A percentile compares a stretch with the other conserved stretches of the same genome.
These are phyloP conservation scores for Saimiri boliviensis DNA, from an alignment of 2,113 vertebrate genomes.

Conservation along the genomic window DNA sequence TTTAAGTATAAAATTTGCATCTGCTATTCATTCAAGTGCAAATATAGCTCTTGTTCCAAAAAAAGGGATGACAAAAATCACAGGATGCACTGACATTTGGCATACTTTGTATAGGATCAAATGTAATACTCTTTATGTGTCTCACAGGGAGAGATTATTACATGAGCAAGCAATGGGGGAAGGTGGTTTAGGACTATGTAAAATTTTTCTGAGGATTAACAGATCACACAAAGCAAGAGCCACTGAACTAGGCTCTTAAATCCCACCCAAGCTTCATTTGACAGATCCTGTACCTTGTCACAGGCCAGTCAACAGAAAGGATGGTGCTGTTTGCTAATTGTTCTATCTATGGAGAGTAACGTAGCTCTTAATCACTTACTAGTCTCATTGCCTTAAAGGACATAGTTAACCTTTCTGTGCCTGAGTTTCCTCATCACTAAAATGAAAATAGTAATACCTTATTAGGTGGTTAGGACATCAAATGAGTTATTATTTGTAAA, in stretches of 20 bases:
- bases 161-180: neutral
- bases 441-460: neutral
- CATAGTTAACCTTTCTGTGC: neutral
- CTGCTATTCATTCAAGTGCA: neutral
- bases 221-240: neutral
- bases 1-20: slow-evolving; percentile 14
- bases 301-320: neutral
- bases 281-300: neutral
- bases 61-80: slow-evolving; percentile 14
- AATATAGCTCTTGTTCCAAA: slow-evolving; percentile 2
- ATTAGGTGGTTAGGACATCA: neutral
- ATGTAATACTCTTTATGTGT: neutral
- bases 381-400: neutral
- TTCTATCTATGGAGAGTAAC: neutral
- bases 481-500: neutral
- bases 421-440: neutral
- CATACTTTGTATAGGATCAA: slow-evolving; percentile 26
- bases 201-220: neutral
- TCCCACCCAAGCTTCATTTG: neutral
- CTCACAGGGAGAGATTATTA: neutral
- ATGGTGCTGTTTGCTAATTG: neutral
- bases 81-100: neutral
- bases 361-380: neutral
- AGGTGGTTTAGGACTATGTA: neutral
- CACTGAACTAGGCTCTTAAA: neutral